Base-by-base conservation (phyloP, 2,888 invertebrate species). In the Lysandra bellargus region DNA sequence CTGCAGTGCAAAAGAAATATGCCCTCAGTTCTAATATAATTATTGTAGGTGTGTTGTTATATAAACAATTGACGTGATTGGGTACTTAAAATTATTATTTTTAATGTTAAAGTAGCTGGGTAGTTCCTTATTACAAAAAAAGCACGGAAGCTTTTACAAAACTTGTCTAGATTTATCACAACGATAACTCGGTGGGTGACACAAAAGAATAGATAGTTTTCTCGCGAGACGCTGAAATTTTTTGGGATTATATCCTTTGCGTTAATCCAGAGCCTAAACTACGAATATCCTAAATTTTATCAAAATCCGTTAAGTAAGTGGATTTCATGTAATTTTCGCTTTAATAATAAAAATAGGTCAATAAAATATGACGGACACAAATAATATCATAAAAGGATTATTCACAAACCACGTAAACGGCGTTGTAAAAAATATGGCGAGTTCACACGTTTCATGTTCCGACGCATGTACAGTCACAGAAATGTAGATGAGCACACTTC, bases 381-480 rank as follows among this genome's bases (percentile, higher is more conserved):
- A 30, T 30, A 64, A 23, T 69, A 69, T 5, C 69, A 69, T 69
- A 69, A 69, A 69, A 69, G 14, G 69, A 37, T 69, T 33, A 69
- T 33, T 17, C 69, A 69, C 14, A 61, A 2, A 64, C 14, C 12
- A 17, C 69, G 33, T 69, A 69, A 69, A 37, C 69, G 14, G 33
- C 33, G 33, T 17, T 33, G 37, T 69, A 69, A 69, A 69, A 69
- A 69, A 69, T 69, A 17, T 69, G 69, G 17, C 37, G 4, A 12
- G 69, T 69, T 69, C 69, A 69, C 69, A 69, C 69, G 69, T 69
- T 69, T 69, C 33, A 37, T 69, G 33, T 69, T 14, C 69, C 69
- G 69, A 69, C 14, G 4, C 17, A 69, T 37, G 69, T 4, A 69
- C 37, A 30, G 61, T 23, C n/a, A 6, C 33, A 33, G 33, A 33